Base-by-base conservation (phyloP, 2,113 vertebrate genomes). In the Syngnathoides biaculeatus region DNA sequence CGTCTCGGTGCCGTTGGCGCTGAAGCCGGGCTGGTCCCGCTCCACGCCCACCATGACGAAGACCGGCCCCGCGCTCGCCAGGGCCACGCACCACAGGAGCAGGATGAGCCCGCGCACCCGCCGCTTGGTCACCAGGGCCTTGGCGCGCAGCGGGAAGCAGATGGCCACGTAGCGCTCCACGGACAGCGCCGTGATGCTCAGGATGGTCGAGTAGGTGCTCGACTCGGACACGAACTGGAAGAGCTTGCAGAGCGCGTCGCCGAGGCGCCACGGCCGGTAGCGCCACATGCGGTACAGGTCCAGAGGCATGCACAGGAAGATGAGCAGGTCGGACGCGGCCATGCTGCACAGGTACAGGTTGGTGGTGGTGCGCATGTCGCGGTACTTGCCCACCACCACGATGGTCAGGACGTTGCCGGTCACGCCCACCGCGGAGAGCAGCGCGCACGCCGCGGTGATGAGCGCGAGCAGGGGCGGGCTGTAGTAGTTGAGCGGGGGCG, bases 281-380 rank as follows among this genome's bases (percentile, higher is more conserved):
- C 94, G 93, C 97, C 97, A 99, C 83, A 98, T 94, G 63, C 95
- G 93, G 68, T 96, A 95, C 24, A 99, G 92, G 82, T 99, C 97
- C 39, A 98, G 91, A 0, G 97, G 97, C 95, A 99, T 95, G 79
- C 96, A 98, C 64, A 97, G 88, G 77, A 99, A 97, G 77, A 99
- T 97, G 56, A 99, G 90, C 43, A 99, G 87, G 89, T 99, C 97
- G 0, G 97, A 98, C 62, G 97, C 93, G 4, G 97, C 96, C 97
- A 99, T 97, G 89, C 96, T 99, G 79, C 93, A 96, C 78, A 99
- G 88, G 89, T 99, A 98, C 62, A 99, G 87, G 91, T 98, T 98
- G 74, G 95, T 98, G 73, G 97, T 98, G 39, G 95, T 97, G 74
- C 94, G 93, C 94, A 99, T 95, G 85, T 97, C 94, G 63, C 94